Percentiles rank a stretch among this genome's conserved stretches.
Conservation (phyloP, 2,113 vertebrate genomes). For the Megaceryle maxima region DNA sequence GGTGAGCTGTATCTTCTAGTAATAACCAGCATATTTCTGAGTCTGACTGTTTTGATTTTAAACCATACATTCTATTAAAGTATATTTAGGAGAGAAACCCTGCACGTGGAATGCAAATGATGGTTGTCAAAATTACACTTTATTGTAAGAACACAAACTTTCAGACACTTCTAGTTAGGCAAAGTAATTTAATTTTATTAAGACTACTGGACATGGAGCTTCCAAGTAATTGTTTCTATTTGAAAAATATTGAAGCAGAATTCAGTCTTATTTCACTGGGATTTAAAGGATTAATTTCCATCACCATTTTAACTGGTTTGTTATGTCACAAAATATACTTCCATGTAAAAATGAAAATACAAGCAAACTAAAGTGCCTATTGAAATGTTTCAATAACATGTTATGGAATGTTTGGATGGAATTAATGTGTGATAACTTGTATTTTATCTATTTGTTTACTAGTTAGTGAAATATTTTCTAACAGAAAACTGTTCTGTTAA, state of each 20-base stretch:
- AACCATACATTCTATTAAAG: not conserved
- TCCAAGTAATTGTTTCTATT: not conserved
- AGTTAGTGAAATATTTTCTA: not conserved
- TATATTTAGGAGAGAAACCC: not conserved
- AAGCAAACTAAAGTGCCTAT: not conserved
- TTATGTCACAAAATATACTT: not conserved
- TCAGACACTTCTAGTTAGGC: not conserved
- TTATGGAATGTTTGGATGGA: not conserved
- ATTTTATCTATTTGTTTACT: not conserved
- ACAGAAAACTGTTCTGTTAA: not conserved
- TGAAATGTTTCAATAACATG: not conserved
- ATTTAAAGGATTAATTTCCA: not conserved
- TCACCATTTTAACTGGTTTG: not conserved
- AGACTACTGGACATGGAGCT: not conserved
- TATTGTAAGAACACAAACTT: not conserved
- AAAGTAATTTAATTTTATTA: not conserved
- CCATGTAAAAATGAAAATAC: not conserved
- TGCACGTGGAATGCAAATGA: not conserved
- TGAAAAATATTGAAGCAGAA: not conserved
- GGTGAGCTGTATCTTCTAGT: not conserved
- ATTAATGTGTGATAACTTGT: not conserved
- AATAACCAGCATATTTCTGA: not conserved
- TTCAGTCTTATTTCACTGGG: not conserved
- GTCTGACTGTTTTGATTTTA: not conserved
- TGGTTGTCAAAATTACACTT: not conserved